Conservation (phyloP, 2,888 invertebrate species). For the Muscina levida region DNA sequence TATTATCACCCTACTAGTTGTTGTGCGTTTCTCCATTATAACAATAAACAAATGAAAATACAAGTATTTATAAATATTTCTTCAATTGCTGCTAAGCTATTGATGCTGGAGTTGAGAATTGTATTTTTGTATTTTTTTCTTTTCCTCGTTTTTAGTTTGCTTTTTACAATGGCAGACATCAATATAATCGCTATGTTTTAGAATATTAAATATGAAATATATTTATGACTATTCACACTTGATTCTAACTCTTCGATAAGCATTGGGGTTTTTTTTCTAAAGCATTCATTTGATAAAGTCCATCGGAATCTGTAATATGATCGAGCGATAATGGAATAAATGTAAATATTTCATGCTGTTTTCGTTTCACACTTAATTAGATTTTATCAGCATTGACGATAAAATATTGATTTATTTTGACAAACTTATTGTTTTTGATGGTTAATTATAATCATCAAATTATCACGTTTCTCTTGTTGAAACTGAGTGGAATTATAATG, state of each 20-base stretch:
- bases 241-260: not conserved
- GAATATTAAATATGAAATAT: slow-evolving; percentile 28
- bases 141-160: no score
- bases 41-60: slow-evolving; percentile 27
- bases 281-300: not conserved
- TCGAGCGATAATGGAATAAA: slow-evolving; percentile 6
- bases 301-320: not conserved
- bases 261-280: not conserved
- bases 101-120: not conserved
- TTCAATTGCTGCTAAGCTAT: slow-evolving; percentile 3
- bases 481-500: not conserved
- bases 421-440: slow-evolving; percentile 23
- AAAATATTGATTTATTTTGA: slow-evolving; percentile 25
- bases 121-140: not conserved
- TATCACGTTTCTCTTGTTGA: not conserved
- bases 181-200: not conserved
- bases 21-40: slow-evolving; percentile 12
- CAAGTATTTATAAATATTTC: slow-evolving; percentile 31
- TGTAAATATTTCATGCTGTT: slow-evolving; percentile 22
- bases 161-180: no score
- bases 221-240: not conserved
- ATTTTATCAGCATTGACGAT: slow-evolving; percentile 29
- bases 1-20: slow-evolving; percentile 36
- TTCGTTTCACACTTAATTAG: slow-evolving; percentile 35
- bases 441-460: slow-evolving; percentile 17